Evolutionary conservation across 2,888 invertebrate species (phyloP).

Genomic region (Lampropteryx suffumata): DNA sequence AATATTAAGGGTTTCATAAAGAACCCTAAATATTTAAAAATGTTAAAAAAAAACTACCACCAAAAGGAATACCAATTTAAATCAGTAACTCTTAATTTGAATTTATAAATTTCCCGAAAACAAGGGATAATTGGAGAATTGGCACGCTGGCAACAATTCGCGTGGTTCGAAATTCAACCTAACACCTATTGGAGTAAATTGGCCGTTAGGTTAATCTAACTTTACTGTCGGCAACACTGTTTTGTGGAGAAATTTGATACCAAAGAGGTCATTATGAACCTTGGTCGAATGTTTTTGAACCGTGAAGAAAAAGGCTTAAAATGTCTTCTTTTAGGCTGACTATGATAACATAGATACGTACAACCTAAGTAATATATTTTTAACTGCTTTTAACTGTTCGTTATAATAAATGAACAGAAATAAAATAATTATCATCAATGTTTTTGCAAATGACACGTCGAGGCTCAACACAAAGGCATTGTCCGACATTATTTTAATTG

Average conservation of each 20-base stretch:
- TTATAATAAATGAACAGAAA: too few species aligned
- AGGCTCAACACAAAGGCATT: slow-evolving; percentile 31
- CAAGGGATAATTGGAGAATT: slow-evolving; percentile 43
- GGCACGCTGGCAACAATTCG: slow-evolving; percentile 39
- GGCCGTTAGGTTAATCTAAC: slow-evolving; percentile 48
- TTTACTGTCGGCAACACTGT: slow-evolving; percentile 42
- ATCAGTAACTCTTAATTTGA: slow-evolving; percentile 15
- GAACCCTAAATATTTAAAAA: too few species aligned
- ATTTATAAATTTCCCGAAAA: slow-evolving; percentile 34
- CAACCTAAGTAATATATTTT: too few species aligned
- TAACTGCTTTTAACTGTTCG: too few species aligned
- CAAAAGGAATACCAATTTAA: too few species aligned
- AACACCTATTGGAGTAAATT: slow-evolving; percentile 50
- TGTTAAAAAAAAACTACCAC: too few species aligned
- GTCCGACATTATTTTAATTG: too few species aligned
- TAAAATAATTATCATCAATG: background rate
- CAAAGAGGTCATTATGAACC: slow-evolving; percentile 1
- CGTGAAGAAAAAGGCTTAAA: too few species aligned
- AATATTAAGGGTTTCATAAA: too few species aligned
- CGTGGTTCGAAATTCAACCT: slow-evolving; percentile 44
- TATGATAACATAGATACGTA: too few species aligned
- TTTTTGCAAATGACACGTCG: slow-evolving; percentile 4
- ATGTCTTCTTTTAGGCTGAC: too few species aligned
- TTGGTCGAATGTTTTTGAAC: background rate
- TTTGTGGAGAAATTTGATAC: slow-evolving; percentile 31